Conservation (phyloP, 2,797 vertebrate species). For the Acipenser ruthenus region DNA sequence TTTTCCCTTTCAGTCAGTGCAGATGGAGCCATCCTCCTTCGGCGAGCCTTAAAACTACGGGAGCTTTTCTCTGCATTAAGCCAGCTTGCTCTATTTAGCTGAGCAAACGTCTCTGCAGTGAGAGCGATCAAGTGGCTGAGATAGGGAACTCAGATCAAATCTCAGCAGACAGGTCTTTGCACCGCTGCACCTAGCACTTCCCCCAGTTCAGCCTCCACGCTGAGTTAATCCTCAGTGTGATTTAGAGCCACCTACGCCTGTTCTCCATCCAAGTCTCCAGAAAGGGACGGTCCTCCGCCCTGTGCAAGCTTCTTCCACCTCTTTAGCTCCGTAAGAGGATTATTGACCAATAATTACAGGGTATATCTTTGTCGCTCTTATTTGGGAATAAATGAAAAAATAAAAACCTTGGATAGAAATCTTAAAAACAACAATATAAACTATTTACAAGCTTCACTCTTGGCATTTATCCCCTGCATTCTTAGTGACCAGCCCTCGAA, state of each 20-base stretch:
- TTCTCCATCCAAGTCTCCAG: constrained; percentile 23
- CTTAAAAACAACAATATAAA: constrained; percentile 3
- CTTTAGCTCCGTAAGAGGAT: constrained; percentile 6
- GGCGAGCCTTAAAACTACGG: constrained; percentile 36
- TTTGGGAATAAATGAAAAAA: neutral
- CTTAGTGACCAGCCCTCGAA: neutral
- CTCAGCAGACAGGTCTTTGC: constrained; percentile 53
- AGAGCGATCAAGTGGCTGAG: constrained; percentile 43
- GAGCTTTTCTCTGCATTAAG: constrained; percentile 59
- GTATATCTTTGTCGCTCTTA: neutral
- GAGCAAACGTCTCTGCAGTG: constrained; percentile 65
- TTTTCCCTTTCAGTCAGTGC: constrained; percentile 30
- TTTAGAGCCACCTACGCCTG: constrained; percentile 35
- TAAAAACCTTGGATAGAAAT: neutral
- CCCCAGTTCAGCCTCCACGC: constrained; percentile 39
- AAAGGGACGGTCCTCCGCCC: constrained; percentile 24
- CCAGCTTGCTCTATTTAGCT: constrained; percentile 49
- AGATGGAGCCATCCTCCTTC: constrained; percentile 30
- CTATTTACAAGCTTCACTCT: constrained; percentile 2
- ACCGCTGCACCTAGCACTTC: constrained; percentile 33
- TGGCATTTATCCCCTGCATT: constrained; percentile 6
- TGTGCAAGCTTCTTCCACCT: constrained; percentile 21
- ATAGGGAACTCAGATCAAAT: constrained; percentile 45
- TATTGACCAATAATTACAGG: constrained; percentile 22
- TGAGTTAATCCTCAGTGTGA: constrained; percentile 52